Percentiles rank a stretch among this genome's conserved stretches.
Conservation (phyloP, 2,797 vertebrate genomes). For the Aselliscus stoliczkanus region DNA sequence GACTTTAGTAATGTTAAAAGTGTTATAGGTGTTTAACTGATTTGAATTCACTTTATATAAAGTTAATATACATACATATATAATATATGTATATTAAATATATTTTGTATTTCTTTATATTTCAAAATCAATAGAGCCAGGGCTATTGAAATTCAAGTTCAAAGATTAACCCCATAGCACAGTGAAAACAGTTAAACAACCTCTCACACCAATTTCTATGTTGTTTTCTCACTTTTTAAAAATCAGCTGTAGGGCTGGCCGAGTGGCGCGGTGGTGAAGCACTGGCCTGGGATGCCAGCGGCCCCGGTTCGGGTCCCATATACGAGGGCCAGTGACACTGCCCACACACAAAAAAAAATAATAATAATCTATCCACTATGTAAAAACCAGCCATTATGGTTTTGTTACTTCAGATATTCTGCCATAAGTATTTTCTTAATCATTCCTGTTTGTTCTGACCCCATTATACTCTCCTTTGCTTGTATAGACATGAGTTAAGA, state of each 20-base stretch:
- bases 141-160: neutral
- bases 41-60: neutral
- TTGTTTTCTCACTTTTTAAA: neutral
- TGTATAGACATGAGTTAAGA: neutral
- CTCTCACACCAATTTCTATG: neutral
- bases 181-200: neutral
- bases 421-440: constrained; percentile 10
- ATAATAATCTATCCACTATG: too few species aligned
- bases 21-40: neutral
- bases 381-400: neutral
- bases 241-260: too few species aligned
- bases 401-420: neutral
- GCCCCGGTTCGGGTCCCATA: too few species aligned
- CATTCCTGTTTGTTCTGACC: neutral
- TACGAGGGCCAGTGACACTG: too few species aligned
- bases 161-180: neutral
- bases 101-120: neutral
- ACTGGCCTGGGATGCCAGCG: too few species aligned
- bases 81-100: neutral
- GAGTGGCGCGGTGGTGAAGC: too few species aligned
- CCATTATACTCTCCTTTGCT: neutral
- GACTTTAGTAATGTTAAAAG: neutral
- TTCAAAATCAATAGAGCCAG: neutral
- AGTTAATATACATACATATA: neutral
- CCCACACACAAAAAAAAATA: too few species aligned